These are phyloP conservation scores for Pseudomyrmex pallidus DNA, from an alignment of 1,140 invertebrate genomes.

Conservation along the genomic window DNA sequence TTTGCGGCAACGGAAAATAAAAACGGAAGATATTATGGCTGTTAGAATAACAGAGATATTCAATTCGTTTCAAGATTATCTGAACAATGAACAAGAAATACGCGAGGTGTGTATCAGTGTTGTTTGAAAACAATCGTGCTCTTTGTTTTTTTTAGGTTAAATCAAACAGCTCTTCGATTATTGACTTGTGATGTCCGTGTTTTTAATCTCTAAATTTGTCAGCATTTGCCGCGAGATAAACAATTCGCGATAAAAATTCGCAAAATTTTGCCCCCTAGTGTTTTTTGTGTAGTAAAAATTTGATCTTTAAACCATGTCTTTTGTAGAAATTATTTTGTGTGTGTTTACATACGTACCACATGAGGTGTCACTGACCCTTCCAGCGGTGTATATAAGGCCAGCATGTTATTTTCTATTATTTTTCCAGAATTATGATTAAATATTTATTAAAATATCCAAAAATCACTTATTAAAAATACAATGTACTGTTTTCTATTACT, in stretches of 20 bases:
- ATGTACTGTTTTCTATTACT: too few relatives aligned
- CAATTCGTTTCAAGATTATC: constrained; percentile 87
- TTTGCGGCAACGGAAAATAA: neutral
- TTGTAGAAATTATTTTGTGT: neutral
- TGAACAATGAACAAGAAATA: constrained; percentile 88
- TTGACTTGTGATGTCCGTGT: too few relatives aligned
- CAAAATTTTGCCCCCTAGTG: neutral
- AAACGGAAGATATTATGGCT: constrained; percentile 68
- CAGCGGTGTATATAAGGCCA: too few relatives aligned
- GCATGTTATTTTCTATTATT: too few relatives aligned
- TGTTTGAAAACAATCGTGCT: neutral
- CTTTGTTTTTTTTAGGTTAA: neutral
- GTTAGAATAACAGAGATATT: constrained; percentile 85
- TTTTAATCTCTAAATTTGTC: too few relatives aligned
- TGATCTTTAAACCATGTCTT: neutral
- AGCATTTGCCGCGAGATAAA: too few relatives aligned
- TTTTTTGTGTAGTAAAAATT: neutral
- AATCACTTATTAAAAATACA: too few relatives aligned
- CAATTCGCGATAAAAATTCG: neutral
- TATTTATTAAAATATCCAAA: too few relatives aligned
- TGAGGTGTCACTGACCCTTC: constrained; percentile 3
- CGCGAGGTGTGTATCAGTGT: constrained; percentile 85
- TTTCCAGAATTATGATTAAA: neutral
- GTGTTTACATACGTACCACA: constrained; percentile 3
- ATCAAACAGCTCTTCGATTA: neutral